These are phyloP conservation scores for Sphecodes monilicornis DNA, from an alignment of 2,888 invertebrate genomes.

Conservation along the genomic window DNA sequence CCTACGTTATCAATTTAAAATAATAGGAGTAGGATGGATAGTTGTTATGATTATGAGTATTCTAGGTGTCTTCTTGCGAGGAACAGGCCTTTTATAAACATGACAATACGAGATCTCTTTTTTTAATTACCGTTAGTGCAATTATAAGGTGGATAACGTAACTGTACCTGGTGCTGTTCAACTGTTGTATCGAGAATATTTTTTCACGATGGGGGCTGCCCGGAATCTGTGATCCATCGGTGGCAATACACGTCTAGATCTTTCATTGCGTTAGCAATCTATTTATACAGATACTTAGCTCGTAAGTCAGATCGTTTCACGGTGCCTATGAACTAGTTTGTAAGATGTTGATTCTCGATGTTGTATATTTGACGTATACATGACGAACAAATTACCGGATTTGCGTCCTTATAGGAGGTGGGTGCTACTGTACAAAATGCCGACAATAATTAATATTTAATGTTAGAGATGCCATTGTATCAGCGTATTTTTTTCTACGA, in stretches of 20 bases:
- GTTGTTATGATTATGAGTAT: not conserved
- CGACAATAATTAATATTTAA: slow-evolving; percentile 13
- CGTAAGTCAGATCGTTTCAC: slow-evolving; percentile 9
- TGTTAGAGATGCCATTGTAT: slow-evolving; percentile 21
- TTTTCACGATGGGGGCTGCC: not conserved
- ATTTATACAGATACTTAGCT: slow-evolving; percentile 25
- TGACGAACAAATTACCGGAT: slow-evolving; percentile 15
- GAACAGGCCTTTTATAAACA: not conserved
- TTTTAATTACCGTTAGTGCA: slow-evolving; percentile 26
- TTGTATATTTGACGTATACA: slow-evolving; percentile 41
- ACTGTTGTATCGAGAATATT: slow-evolving; percentile 16
- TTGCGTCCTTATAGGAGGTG: not conserved
- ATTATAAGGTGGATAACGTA: slow-evolving; percentile 17
- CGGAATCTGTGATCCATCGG: slow-evolving; percentile 45
- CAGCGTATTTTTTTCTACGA: slow-evolving; percentile 31
- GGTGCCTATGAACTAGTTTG: slow-evolving; percentile 31
- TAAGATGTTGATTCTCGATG: slow-evolving; percentile 22
- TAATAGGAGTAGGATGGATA: not conserved
- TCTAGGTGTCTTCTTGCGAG: not conserved
- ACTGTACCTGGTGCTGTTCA: slow-evolving; percentile 38
- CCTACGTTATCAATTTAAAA: not conserved
- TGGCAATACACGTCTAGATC: slow-evolving; percentile 34
- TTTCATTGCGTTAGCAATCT: slow-evolving; percentile 32
- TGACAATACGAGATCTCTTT: slow-evolving; percentile 29
- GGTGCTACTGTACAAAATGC: slow-evolving; percentile 37